These are phyloP conservation scores for Lithophane semibrunnea DNA, from an alignment of 2,888 invertebrate genomes.

Conservation along the genomic window DNA sequence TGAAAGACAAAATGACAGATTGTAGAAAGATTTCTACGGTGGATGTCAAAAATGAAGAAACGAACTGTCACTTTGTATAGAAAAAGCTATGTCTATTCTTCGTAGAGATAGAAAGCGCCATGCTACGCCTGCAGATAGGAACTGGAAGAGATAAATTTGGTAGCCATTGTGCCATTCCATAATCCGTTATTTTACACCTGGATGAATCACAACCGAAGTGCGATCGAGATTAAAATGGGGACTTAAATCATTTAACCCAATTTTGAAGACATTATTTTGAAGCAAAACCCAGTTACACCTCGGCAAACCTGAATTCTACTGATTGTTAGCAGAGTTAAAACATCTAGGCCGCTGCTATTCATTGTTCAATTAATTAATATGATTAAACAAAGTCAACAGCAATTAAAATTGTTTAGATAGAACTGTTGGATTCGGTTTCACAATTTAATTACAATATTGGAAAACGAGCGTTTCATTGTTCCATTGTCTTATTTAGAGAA, in stretches of 20 bases:
- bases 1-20: too few relatives aligned
- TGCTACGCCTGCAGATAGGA: too few relatives aligned
- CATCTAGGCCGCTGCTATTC: background rate
- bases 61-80: too few relatives aligned
- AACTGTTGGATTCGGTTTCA: conserved; percentile 32
- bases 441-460: conserved; percentile 49
- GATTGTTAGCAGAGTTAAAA: conserved; percentile 3
- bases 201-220: conserved; percentile 35
- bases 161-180: conserved; percentile 15
- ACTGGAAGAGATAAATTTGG: conserved; percentile 35
- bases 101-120: too few relatives aligned
- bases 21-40: too few relatives aligned
- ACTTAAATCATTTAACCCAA: conserved; percentile 27
- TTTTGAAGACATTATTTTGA: conserved; percentile 29
- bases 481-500: conserved; percentile 45
- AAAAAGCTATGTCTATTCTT: too few relatives aligned
- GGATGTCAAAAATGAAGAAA: too few relatives aligned
- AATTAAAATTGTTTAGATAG: conserved; percentile 39
- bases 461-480: conserved; percentile 47
- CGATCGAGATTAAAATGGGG: conserved; percentile 33
- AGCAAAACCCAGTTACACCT: background rate
- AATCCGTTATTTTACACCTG: conserved; percentile 54
- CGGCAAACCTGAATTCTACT: background rate
- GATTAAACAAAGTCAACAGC: conserved; percentile 34
- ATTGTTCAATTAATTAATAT: conserved; percentile 34